These are phyloP conservation scores for Alexandromys fortis DNA, from an alignment of 2,113 vertebrate genomes.

Conservation along the genomic window DNA sequence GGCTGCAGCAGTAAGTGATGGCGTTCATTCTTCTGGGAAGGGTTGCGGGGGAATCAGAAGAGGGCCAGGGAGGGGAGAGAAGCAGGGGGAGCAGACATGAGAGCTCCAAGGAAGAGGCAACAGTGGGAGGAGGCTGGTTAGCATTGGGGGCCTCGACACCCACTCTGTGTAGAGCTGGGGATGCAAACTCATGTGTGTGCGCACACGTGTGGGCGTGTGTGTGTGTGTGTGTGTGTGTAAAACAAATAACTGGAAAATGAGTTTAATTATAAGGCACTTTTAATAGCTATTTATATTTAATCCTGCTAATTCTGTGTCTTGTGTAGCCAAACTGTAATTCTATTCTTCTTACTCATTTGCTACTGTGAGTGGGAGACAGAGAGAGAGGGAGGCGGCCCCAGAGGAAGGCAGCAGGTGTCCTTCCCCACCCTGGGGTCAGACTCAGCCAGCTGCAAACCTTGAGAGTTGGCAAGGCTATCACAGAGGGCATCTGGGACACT, in stretches of 20 bases:
- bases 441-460: not conserved
- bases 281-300: slow-evolving; percentile 84
- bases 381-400: not conserved
- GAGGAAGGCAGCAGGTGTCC: not conserved
- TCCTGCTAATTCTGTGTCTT: slow-evolving; percentile 78
- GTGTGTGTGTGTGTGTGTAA: slow-evolving; percentile 68
- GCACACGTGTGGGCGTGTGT: slow-evolving; percentile 34
- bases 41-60: not conserved
- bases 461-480: not conserved
- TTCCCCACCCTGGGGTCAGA: not conserved
- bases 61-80: not conserved
- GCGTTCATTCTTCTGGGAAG: not conserved
- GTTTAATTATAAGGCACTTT: slow-evolving; percentile 83
- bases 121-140: slow-evolving; percentile 44
- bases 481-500: not conserved
- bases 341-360: slow-evolving; percentile 75
- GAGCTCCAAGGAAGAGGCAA: not conserved
- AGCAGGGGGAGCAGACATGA: not conserved
- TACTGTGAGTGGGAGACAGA: slow-evolving; percentile 37
- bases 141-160: slow-evolving; percentile 60
- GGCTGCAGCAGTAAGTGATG: not conserved
- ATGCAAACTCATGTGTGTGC: slow-evolving; percentile 9
- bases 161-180: slow-evolving; percentile 6
- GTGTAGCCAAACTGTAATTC: slow-evolving; percentile 77
- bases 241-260: slow-evolving; percentile 83